Evolutionary conservation across 2,797 vertebrate genomes (phyloP).

Genomic region (Loriculus beryllinus): DNA sequence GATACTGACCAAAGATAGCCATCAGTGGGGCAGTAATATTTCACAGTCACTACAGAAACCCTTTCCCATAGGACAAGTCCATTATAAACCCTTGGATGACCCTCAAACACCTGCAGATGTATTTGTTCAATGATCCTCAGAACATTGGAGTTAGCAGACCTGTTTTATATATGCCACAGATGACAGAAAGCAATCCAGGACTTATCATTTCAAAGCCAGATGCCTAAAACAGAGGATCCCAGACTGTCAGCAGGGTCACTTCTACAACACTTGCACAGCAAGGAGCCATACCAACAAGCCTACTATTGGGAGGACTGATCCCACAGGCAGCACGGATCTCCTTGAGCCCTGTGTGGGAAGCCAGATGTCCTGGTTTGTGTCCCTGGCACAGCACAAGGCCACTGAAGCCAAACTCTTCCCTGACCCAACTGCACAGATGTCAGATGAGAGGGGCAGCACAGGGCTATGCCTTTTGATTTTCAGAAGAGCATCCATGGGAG

Average conservation of each 20-base stretch:
- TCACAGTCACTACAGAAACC: not conserved
- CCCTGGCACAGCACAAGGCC: not conserved
- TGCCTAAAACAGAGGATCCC: not conserved
- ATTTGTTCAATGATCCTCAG: not conserved
- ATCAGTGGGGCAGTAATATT: not conserved
- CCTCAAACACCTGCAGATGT: not conserved
- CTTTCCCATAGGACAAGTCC: not conserved
- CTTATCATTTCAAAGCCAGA: not conserved
- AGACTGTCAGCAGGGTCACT: not conserved
- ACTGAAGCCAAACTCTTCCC: not conserved
- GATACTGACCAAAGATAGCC: not conserved
- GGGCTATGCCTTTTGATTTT: not conserved
- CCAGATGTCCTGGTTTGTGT: constrained; percentile 14
- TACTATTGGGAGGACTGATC: not conserved
- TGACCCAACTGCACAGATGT: constrained; percentile 30
- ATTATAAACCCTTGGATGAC: not conserved
- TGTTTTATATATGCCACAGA: not conserved
- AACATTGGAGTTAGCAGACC: not conserved
- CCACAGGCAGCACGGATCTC: not conserved
- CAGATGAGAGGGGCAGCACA: accelerated
- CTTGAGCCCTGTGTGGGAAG: accelerated
- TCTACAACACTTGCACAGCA: not conserved
- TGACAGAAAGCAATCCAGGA: not conserved
- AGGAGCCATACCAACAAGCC: not conserved
- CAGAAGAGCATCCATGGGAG: accelerated